These are phyloP conservation scores for Silurus lanzhouensis DNA, from an alignment of 2,797 vertebrate genomes.

Conservation along the genomic window DNA sequence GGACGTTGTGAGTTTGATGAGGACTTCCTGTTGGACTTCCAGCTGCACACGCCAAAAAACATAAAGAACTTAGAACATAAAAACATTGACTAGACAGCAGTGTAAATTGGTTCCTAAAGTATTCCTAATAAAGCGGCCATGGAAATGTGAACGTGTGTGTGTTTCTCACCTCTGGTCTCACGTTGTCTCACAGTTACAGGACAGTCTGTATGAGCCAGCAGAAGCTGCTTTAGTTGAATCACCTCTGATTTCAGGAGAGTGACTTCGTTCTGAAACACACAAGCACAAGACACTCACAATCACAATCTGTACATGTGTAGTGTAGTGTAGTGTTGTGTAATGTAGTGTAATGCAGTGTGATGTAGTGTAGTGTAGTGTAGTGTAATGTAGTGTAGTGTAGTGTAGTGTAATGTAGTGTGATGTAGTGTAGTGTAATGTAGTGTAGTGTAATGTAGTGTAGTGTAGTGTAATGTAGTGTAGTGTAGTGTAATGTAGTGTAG, in stretches of 20 bases:
- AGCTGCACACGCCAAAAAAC: constrained; percentile 73
- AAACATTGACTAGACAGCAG: too few relatives aligned
- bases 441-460: too few relatives aligned
- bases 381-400: too few relatives aligned
- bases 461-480: too few relatives aligned
- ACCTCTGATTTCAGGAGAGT: constrained; percentile 97
- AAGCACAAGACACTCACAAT: neutral
- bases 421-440: too few relatives aligned
- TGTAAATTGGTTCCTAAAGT: neutral
- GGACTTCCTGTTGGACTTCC: constrained; percentile 88
- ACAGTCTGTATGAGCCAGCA: constrained; percentile 98
- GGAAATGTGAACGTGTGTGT: neutral
- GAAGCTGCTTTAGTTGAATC: constrained; percentile 96
- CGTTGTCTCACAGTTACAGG: constrained; percentile 96
- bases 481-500: too few relatives aligned
- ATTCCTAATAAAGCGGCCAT: neutral
- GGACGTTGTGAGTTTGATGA: constrained; percentile 83
- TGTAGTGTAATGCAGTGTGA: too few relatives aligned
- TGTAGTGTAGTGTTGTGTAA: too few relatives aligned
- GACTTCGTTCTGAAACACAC: constrained; percentile 87
- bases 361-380: too few relatives aligned
- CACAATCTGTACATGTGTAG: neutral
- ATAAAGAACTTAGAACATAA: too few relatives aligned
- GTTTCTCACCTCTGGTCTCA: constrained; percentile 93
- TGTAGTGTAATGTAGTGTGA: too few relatives aligned